These are phyloP conservation scores for Rhagonycha fulva DNA, from an alignment of 2,888 invertebrate species.

Conservation along the genomic window DNA sequence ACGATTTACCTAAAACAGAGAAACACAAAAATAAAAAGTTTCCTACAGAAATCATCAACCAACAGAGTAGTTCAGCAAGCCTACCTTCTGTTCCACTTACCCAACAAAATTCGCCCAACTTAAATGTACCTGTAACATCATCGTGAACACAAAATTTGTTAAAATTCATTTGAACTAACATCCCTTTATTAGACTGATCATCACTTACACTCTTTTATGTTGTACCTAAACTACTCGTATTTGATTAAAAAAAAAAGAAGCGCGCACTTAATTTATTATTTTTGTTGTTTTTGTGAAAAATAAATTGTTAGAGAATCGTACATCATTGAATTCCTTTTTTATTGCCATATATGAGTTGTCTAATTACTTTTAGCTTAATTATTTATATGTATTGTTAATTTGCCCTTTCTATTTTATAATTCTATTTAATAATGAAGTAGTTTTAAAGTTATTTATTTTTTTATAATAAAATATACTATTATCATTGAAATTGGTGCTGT, in stretches of 20 bases:
- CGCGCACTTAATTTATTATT: neutral
- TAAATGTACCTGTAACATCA: conserved; percentile 1
- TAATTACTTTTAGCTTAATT: conserved; percentile 7
- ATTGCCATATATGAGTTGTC: neutral
- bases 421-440: conserved; percentile 25
- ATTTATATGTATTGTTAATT: conserved; percentile 19
- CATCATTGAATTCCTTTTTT: neutral
- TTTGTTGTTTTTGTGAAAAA: neutral
- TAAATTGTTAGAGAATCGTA: neutral
- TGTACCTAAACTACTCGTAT: conserved; percentile 9
- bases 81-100: neutral
- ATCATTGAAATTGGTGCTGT: neutral
- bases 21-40: neutral
- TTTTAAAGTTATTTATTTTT: conserved; percentile 27
- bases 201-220: conserved; percentile 9
- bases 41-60: neutral
- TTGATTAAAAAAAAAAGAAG: neutral
- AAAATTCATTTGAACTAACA: conserved; percentile 17
- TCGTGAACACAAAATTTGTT: neutral
- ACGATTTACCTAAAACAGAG: neutral
- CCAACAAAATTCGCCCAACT: neutral
- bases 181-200: conserved; percentile 26
- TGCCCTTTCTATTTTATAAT: conserved; percentile 21
- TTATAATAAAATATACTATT: conserved; percentile 22
- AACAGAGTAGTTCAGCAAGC: neutral